Evolutionary conservation across 2,797 vertebrate species (phyloP), one percentile per base, ranked within the genome.

Genomic region (Diplodus puntazzo): DNA sequence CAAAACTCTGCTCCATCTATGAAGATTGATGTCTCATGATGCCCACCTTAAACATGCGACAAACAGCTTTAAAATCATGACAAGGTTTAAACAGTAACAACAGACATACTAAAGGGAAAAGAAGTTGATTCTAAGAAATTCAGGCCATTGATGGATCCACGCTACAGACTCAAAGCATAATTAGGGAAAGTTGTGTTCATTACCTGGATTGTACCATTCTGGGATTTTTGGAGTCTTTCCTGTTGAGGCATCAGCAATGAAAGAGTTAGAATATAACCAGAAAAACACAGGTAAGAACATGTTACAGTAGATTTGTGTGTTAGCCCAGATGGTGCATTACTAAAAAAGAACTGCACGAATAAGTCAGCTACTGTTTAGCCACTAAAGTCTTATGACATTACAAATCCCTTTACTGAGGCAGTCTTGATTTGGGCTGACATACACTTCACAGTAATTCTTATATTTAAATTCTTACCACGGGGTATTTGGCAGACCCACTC

Each of bases 401-500:
- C 23, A 68, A 69, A 76, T 70, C 2, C 13, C 12, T 60, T 52
- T 48, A 73, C 34, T 23, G n/a, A 21, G 9, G 11, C 30, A 27
- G 60, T 9, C 27, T 59, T 16, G 11, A 43, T 72, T 21, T 64
- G 23, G n/a, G 39, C 53, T 42, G 17, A 60, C 11, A 20, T 11
- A 46, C 23, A 42, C 2, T 6, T 34, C 18, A 50, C 23, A n/a
- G 23, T 4, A 2, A 13, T 43, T 17, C 9, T 30, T 16, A 5
- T 16, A 23, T 3, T 23, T 68, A 66, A 8, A 21, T 21, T 48
- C 87, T 96, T 94, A 98, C 98, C 98, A 81, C 97, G 96, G 49
- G 97, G 95, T 78, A 99, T 96, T 87, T 99, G 98, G 88, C 98
- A 99, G 71, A 97, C 96, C 97, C 97, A 99, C 82, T 99, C 98